Evolutionary conservation across 2,888 invertebrate species (phyloP), one percentile per base, ranked within the genome.

Genomic region (Apodemia mormo): DNA sequence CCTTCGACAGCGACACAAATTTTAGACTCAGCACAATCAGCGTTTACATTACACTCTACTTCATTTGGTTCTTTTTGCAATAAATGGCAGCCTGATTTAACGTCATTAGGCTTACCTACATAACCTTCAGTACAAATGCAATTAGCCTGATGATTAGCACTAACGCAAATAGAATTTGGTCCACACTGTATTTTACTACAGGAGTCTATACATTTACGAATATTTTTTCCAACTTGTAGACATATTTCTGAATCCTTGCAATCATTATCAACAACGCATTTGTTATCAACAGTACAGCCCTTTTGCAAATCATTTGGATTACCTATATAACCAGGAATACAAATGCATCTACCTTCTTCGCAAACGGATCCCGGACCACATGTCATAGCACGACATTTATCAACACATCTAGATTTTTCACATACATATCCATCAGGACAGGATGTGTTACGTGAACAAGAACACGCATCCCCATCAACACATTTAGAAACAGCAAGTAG

Each of bases 131-230:
- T 94, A 82, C 98, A 98, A 72, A 98, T 96, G 82, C 98, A 98
- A 49, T 96, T 95, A 1, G 98, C 97, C 74, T 96, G 95, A 85
- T 98, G 98, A 81, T 96, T 96, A 79, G 97, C 96, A 22, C 96
- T 96, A 8, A 97, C 95, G 83, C 98, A 98, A 1, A 97, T 87
- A 3, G 98, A 97, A 85, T 98, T 98, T 0, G 98, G 97, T 12
- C 98, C 98, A 83, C 98, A 98, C 80, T 97, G 97, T 49, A 97
- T 94, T 89, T 97, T 97, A 75, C 96, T 96, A 81, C 98, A 98
- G 0, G 96, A 97, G 82, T 98, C 97, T 3, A 97, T 95, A 85
- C 98, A 98, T 86, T 97, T 97, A 69, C 98, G 94, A 4, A 95
- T 85, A 43, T 96, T 96, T 90, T 96, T 96, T 66, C 96, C 96